A percentile compares a stretch with the other conserved stretches of the same genome.
phyloP scores from a whole-genome alignment of 2,888 invertebrate genomes.

The Digitonthophagus gazella region DNA sequence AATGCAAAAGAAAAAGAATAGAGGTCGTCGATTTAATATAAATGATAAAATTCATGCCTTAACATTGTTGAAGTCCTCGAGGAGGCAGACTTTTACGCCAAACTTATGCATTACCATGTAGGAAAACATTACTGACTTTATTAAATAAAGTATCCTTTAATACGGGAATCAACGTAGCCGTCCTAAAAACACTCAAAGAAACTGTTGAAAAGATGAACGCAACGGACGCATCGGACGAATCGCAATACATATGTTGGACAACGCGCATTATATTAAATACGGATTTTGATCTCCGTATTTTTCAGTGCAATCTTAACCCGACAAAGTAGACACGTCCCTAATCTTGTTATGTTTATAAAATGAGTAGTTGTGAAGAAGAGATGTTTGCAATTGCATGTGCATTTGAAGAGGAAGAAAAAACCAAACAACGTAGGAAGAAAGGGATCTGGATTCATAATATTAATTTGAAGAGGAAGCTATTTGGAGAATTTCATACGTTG shows the following conservation, averaged over 20 bases:
- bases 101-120: constrained; percentile 26
- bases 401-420: background rate
- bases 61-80: constrained; percentile 26
- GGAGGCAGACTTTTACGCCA: constrained; percentile 26
- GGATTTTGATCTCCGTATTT: no score
- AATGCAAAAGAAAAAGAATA: constrained; percentile 22
- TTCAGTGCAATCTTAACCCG: no score
- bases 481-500: no score
- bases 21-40: constrained; percentile 29
- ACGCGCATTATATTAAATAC: no score
- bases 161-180: constrained; percentile 24
- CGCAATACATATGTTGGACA: no score
- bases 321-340: no score
- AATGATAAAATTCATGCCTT: constrained; percentile 31
- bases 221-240: no score
- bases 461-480: no score
- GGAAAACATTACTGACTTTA: constrained; percentile 21
- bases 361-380: no score
- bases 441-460: no score
- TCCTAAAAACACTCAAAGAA: constrained; percentile 19
- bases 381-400: background rate
- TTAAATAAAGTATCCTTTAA: constrained; percentile 16
- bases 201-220: constrained; percentile 18
- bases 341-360: no score
- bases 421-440: background rate